Evolutionary conservation across 2,113 vertebrate species (phyloP).

Genomic region (Albula glossodonta): DNA sequence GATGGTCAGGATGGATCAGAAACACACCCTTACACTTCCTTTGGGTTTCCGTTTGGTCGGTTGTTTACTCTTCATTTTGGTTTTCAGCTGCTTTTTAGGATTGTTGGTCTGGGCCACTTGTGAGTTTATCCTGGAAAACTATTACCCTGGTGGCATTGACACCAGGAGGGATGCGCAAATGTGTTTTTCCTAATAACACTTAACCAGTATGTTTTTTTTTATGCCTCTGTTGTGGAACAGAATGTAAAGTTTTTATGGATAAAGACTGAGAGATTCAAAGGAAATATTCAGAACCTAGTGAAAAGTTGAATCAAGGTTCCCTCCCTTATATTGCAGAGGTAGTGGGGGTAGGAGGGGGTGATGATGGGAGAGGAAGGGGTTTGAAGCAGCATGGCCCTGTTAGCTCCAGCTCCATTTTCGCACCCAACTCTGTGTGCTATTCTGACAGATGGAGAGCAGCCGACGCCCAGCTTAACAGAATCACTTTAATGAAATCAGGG

Average conservation of each 20-base stretch:
- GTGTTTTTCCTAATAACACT: neutral
- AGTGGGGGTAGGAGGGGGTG: no score
- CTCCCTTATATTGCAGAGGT: neutral
- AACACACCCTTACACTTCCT: neutral
- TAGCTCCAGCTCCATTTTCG: constrained; percentile 52
- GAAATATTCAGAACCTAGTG: neutral
- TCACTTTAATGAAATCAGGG: constrained; percentile 60
- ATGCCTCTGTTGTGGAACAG: neutral
- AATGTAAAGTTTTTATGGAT: neutral
- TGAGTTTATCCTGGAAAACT: neutral
- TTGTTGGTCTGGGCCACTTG: neutral
- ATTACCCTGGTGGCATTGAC: no score
- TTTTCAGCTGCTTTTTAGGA: neutral
- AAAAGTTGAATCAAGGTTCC: neutral
- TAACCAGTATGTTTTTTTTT: neutral
- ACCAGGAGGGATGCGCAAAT: neutral
- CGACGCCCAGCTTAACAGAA: constrained; percentile 67
- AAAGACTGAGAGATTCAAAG: neutral
- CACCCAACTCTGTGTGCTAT: constrained; percentile 40
- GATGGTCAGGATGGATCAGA: no score
- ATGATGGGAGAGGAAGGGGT: neutral
- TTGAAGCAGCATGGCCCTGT: neutral
- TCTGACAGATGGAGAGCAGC: constrained; percentile 64
- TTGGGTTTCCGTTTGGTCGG: neutral
- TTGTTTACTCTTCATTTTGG: neutral